phyloP scores from a whole-genome alignment of 2,888 invertebrate genomes.

The Gryllus longicercus region DNA sequence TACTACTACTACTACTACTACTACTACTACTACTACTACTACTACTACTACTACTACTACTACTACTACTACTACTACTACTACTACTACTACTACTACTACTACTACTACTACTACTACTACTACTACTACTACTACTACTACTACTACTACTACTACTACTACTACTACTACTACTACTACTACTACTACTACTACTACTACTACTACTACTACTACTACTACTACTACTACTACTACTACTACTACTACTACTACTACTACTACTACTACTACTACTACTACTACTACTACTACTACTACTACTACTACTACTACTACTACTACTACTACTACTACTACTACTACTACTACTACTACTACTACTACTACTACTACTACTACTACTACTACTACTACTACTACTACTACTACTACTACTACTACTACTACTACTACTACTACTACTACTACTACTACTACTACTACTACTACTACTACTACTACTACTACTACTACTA shows the following conservation, averaged over 20 bases:
- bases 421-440: slow-evolving; percentile 35
- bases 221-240: slow-evolving; percentile 35
- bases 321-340: slow-evolving; percentile 35
- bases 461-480: slow-evolving; percentile 35
- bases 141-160: slow-evolving; percentile 35
- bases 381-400: slow-evolving; percentile 35
- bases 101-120: slow-evolving; percentile 35
- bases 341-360: slow-evolving; percentile 35
- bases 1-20: slow-evolving; percentile 35
- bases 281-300: slow-evolving; percentile 35
- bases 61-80: slow-evolving; percentile 35
- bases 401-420: slow-evolving; percentile 35
- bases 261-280: slow-evolving; percentile 35
- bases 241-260: slow-evolving; percentile 35
- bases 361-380: slow-evolving; percentile 35
- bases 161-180: slow-evolving; percentile 35
- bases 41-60: slow-evolving; percentile 35
- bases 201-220: slow-evolving; percentile 35
- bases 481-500: slow-evolving; percentile 35
- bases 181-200: slow-evolving; percentile 35
- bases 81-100: slow-evolving; percentile 35
- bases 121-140: slow-evolving; percentile 35
- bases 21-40: slow-evolving; percentile 35
- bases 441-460: slow-evolving; percentile 35
- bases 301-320: slow-evolving; percentile 35